Base-by-base conservation (phyloP, 2,888 invertebrate species). In the Cynaeus angustus region DNA sequence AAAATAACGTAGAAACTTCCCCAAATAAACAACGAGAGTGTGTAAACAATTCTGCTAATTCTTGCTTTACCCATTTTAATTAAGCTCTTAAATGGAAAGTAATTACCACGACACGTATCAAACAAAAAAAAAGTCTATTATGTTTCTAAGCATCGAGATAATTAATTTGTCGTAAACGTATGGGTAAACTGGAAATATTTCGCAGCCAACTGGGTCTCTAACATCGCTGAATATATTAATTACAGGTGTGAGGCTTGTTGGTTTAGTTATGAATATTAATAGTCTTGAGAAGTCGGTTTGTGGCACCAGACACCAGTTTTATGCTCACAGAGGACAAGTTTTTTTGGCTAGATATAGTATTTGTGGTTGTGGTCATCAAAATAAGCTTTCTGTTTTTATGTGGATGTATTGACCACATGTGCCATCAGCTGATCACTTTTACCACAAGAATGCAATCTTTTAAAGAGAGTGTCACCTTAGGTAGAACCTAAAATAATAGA, bases 11-110 rank as follows among this genome's bases (percentile, higher is more conserved):
- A 50, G 16, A 53, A 53, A 55, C 16, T 38, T 55, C 53, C 41
- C 12, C 10, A 38, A 38, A 38, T 38, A 38, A n/a, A 50, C 28
- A 16, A 16, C 30, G 26, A 10, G 21, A 48, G 26, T 26, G 16
- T 48, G 21, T 21, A 52, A 30, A 52, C 30, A 56, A 10, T 56
- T 12, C 37, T 41, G 14, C 37, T 56, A 56, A 56, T 59, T 26
- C 28, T 46, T 59, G 56, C 56, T 33, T 16, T 41, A 33, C 45
- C 52, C 50, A 52, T 58, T 58, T 66, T 61, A 67, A 67, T 67
- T 61, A 67, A 58, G 12, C 38, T 58, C 30, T 66, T 59, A 41
- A 58, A 46, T 50, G 53, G 43, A 28, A 50, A 58, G 55, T 59
- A 66, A 66, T 59, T 46, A 66, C 58, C 37, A 50, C 48, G 46